Evolutionary conservation across 2,797 vertebrate genomes (phyloP).

Genomic region (Lemur catta): DNA sequence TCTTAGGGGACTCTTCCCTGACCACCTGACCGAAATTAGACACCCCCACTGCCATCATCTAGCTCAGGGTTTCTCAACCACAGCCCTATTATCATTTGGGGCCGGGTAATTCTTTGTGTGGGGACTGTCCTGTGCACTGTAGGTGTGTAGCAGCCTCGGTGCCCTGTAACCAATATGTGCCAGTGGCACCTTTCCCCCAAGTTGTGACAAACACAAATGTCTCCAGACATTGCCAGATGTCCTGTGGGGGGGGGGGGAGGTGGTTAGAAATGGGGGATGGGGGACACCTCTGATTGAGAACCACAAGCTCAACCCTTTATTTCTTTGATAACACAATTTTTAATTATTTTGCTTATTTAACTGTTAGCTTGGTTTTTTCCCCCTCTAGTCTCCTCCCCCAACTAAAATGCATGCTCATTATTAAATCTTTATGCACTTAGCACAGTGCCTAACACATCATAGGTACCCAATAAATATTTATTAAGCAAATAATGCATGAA

Average conservation of each 20-base stretch:
- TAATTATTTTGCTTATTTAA: constrained; percentile 20
- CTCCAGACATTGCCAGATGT: background rate
- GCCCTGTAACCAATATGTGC: background rate
- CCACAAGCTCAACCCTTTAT: background rate
- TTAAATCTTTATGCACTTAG: background rate
- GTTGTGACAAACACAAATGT: background rate
- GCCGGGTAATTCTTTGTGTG: background rate
- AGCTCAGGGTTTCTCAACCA: background rate
- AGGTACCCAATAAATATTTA: background rate
- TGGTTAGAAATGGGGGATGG: background rate
- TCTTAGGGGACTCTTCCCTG: background rate
- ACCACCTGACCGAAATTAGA: background rate
- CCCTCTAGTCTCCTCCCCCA: background rate
- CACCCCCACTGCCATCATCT: background rate
- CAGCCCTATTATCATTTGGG: background rate
- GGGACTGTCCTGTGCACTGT: background rate
- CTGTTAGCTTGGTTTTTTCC: background rate
- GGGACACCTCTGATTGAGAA: background rate
- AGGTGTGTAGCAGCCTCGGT: background rate
- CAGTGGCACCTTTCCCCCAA: background rate
- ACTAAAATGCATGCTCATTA: background rate
- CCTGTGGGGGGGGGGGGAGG: no score
- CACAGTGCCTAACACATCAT: background rate
- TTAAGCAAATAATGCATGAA: background rate
- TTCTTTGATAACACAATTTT: background rate